A percentile compares a stretch with the other conserved stretches of the same genome.
phyloP scores from a whole-genome alignment of 2,797 vertebrate genomes.

The Sparus aurata region DNA sequence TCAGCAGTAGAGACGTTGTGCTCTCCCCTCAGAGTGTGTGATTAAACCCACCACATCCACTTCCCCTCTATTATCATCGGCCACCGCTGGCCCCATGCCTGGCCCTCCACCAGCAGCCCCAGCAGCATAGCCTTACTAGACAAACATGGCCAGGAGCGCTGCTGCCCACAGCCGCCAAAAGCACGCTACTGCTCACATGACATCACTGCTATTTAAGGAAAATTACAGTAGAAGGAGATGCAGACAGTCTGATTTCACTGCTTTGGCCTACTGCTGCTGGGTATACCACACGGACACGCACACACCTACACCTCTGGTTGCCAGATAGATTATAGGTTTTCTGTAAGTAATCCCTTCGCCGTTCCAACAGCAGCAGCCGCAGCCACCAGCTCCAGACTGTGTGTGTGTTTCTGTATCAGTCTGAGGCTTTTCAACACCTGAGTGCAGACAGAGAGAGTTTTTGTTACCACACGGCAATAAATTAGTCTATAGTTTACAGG shows the following conservation, averaged over 20 bases:
- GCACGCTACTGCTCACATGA: constrained; percentile 73
- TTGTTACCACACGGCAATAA: constrained; percentile 62
- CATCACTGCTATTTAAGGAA: constrained; percentile 82
- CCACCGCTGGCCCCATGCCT: constrained; percentile 52
- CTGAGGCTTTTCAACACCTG: constrained; percentile 80
- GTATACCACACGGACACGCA: constrained; percentile 55
- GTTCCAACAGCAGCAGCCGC: constrained; percentile 62
- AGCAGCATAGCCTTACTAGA: constrained; percentile 70
- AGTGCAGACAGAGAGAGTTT: constrained; percentile 69
- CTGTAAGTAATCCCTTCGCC: constrained; percentile 71
- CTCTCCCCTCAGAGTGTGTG: constrained; percentile 57
- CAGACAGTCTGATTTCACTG: constrained; percentile 82
- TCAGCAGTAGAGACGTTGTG: constrained; percentile 39
- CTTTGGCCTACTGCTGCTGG: constrained; percentile 62
- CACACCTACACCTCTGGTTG: constrained; percentile 50
- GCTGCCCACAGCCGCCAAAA: constrained; percentile 69
- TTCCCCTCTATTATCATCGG: constrained; percentile 77
- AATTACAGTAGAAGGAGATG: constrained; percentile 77
- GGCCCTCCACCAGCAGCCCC: constrained; percentile 56
- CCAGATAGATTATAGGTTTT: constrained; percentile 77
- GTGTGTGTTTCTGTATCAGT: constrained; percentile 68
- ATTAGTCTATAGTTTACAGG: constrained; percentile 55
- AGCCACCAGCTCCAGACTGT: constrained; percentile 67
- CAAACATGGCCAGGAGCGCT: constrained; percentile 68
- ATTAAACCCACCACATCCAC: constrained; percentile 80